Percentiles rank a stretch among this genome's conserved stretches.
Conservation (phyloP, 2,113 vertebrate species). For the Budorcas taxicolor region DNA sequence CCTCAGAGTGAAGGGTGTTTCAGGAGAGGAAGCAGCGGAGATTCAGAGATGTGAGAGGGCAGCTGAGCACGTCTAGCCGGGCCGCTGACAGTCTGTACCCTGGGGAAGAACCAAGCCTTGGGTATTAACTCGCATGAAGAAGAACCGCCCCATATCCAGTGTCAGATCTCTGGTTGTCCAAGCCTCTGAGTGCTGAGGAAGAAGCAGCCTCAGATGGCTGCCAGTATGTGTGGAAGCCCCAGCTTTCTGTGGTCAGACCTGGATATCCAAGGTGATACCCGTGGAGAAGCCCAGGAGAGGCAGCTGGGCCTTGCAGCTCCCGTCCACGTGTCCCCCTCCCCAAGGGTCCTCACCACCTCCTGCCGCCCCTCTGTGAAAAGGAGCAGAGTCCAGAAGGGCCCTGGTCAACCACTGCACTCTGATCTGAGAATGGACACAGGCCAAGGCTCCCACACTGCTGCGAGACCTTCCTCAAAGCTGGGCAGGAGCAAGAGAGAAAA, state of each 20-base stretch:
- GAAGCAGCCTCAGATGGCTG: not conserved
- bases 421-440: not conserved
- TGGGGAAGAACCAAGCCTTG: not conserved
- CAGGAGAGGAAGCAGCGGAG: not conserved
- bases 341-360: no score
- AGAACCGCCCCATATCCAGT: not conserved
- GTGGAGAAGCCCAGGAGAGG: not conserved
- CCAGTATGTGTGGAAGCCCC: not conserved
- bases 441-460: not conserved
- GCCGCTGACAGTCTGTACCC: not conserved
- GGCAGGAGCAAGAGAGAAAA: not conserved
- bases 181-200: not conserved
- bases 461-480: not conserved
- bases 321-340: accelerated
- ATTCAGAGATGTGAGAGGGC: not conserved
- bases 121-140: no score
- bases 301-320: not conserved
- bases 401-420: not conserved
- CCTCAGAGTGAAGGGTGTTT: not conserved
- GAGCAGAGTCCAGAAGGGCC: no score
- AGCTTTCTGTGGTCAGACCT: not conserved
- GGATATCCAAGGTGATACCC: not conserved
- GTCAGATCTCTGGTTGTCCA: not conserved
- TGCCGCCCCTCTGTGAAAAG: no score
- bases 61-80: no score